Evolutionary conservation across 2,797 vertebrate species (phyloP).

Genomic region (Eleutherodactylus coqui): DNA sequence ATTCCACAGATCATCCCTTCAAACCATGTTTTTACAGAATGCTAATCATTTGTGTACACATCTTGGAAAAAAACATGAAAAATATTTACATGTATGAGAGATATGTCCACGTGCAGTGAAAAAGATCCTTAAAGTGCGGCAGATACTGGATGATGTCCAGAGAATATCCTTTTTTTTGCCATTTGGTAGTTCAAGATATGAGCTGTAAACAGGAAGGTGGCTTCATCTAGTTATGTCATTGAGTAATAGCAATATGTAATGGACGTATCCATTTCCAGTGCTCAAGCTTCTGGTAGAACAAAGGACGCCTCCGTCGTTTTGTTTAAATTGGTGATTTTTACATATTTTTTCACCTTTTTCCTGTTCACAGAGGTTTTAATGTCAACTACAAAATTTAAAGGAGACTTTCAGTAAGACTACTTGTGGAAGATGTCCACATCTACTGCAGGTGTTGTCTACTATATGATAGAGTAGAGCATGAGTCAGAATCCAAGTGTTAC

Average conservation of each 20-base stretch:
- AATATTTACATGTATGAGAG: conserved; percentile 22
- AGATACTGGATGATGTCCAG: conserved; percentile 23
- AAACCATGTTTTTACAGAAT: conserved; percentile 23
- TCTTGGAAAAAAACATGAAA: background rate
- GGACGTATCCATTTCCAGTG: background rate
- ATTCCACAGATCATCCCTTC: background rate
- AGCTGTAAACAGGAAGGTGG: background rate
- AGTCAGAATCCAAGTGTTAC: background rate
- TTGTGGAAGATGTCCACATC: background rate
- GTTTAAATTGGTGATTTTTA: background rate
- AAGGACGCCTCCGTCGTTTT: background rate
- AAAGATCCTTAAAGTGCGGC: conserved; percentile 41
- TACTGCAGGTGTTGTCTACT: background rate
- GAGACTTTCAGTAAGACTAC: background rate
- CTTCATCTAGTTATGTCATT: background rate
- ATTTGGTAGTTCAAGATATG: background rate
- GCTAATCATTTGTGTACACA: background rate
- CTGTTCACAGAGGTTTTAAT: background rate
- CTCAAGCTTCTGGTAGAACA: background rate
- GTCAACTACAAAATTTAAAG: background rate
- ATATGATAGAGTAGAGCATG: background rate
- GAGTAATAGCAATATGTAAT: background rate
- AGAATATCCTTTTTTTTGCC: background rate
- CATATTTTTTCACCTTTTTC: background rate
- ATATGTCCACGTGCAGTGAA: background rate